Conservation (phyloP, 1,140 invertebrate genomes). For the Vanessa atalanta region DNA sequence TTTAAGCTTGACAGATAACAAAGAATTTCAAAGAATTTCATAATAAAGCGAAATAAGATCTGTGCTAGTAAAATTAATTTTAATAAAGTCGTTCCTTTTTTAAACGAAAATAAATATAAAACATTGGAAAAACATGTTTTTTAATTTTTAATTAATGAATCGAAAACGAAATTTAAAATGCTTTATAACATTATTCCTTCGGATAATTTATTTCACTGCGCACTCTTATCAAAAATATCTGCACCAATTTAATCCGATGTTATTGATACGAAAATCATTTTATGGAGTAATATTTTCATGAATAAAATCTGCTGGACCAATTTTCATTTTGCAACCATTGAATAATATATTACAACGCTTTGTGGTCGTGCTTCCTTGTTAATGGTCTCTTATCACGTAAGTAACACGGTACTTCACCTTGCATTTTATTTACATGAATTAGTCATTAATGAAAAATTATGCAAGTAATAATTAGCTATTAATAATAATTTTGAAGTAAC, state of each 20-base stretch:
- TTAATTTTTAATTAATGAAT: conserved; percentile 1
- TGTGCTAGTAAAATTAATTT: too few relatives aligned
- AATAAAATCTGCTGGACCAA: conserved; percentile 49
- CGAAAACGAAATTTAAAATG: conserved; percentile 16
- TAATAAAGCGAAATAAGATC: too few relatives aligned
- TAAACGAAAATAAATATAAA: neutral
- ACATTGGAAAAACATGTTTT: neutral
- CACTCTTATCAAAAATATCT: conserved; percentile 33
- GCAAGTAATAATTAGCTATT: neutral
- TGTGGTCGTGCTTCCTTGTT: conserved; percentile 42
- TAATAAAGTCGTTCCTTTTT: neutral
- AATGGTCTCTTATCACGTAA: conserved; percentile 46
- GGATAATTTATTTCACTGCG: conserved; percentile 25
- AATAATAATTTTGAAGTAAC: neutral
- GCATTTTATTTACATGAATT: conserved; percentile 19
- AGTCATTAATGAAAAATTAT: conserved; percentile 10
- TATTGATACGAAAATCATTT: conserved; percentile 52
- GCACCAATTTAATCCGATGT: conserved; percentile 39
- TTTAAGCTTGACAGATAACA: too few relatives aligned
- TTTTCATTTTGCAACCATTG: conserved; percentile 52
- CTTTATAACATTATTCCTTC: conserved; percentile 19
- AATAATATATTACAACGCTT: conserved; percentile 54
- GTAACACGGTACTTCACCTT: conserved; percentile 15
- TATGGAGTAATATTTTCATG: conserved; percentile 50
- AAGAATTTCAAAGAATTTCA: too few relatives aligned